phyloP scores from a whole-genome alignment of 1,140 invertebrate species.

The Scylla paramamosain region DNA sequence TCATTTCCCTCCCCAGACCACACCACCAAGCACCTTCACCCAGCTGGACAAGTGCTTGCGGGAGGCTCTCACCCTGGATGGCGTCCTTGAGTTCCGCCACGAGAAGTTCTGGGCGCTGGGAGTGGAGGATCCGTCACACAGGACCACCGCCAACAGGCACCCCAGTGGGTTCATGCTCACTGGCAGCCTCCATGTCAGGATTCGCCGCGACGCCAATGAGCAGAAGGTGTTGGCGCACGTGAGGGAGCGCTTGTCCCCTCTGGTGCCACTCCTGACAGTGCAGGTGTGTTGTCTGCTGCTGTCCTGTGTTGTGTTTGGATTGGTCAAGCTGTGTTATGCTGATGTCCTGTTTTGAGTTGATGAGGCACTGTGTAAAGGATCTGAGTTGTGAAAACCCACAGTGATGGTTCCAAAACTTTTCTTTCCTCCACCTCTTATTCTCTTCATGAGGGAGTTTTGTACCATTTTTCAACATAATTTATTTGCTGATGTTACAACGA shows the following conservation, averaged over 20 bases:
- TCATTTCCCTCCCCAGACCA: constrained; percentile 81
- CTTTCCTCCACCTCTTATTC: too few species aligned
- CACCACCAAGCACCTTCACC: constrained; percentile 83
- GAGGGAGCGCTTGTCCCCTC: constrained; percentile 83
- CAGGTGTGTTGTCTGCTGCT: constrained; percentile 80
- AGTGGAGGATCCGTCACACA: constrained; percentile 31
- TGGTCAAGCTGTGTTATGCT: background rate
- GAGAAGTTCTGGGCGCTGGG: constrained; percentile 87
- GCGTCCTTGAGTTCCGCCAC: constrained; percentile 86
- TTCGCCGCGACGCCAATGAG: constrained; percentile 86
- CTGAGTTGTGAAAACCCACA: too few species aligned
- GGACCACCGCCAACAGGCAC: background rate
- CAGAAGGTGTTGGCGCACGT: constrained; percentile 85
- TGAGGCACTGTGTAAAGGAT: too few species aligned
- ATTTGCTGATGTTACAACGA: too few species aligned
- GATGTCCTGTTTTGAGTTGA: too few species aligned
- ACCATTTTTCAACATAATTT: too few species aligned
- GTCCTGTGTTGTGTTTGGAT: background rate
- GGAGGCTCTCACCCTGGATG: constrained; percentile 86
- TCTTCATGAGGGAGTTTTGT: too few species aligned
- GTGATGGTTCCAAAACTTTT: too few species aligned
- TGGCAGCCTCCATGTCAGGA: constrained; percentile 84
- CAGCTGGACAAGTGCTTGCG: constrained; percentile 84
- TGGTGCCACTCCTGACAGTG: constrained; percentile 84
- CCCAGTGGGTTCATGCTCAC: constrained; percentile 80